Percentiles rank a stretch among this genome's conserved stretches.
Conservation (phyloP, 2,113 vertebrate species). For the Isichthys henryi region DNA sequence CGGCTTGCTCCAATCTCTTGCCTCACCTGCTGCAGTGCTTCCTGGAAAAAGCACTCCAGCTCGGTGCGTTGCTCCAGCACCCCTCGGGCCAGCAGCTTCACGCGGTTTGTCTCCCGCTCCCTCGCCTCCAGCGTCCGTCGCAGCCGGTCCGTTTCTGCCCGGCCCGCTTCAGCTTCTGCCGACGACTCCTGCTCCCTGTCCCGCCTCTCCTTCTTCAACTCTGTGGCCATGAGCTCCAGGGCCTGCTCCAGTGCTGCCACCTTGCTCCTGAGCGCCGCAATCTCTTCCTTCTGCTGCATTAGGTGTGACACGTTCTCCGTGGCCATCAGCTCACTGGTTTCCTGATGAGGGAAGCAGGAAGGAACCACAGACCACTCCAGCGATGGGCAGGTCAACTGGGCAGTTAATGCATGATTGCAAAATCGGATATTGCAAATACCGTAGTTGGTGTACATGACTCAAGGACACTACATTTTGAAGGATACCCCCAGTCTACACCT, state of each 20-base stretch:
- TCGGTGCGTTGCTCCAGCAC: slow-evolving; percentile 70
- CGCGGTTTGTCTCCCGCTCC: slow-evolving; percentile 64
- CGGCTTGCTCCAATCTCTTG: slow-evolving; percentile 63
- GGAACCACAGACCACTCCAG: not conserved
- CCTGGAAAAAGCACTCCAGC: slow-evolving; percentile 73
- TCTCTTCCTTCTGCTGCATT: slow-evolving; percentile 55
- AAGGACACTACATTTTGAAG: not conserved
- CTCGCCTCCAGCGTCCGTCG: slow-evolving; percentile 64
- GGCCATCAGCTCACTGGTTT: slow-evolving; percentile 57
- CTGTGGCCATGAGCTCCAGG: slow-evolving; percentile 39
- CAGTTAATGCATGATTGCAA: not conserved
- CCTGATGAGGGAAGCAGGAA: slow-evolving; percentile 46
- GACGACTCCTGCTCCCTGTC: slow-evolving; percentile 36
- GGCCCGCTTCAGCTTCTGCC: slow-evolving; percentile 47
- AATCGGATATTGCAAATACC: not conserved
- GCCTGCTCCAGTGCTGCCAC: slow-evolving; percentile 58
- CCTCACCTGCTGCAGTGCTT: slow-evolving; percentile 68
- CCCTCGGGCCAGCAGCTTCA: slow-evolving; percentile 64
- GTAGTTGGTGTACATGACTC: not conserved
- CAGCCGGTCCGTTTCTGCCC: slow-evolving; percentile 63
- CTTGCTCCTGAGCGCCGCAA: slow-evolving; percentile 53
- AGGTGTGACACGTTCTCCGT: slow-evolving; percentile 61
- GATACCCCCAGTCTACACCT: not conserved
- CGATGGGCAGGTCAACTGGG: not conserved
- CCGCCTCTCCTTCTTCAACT: slow-evolving; percentile 48